Evolutionary conservation across 1,140 invertebrate species (phyloP), one percentile per base, ranked within the genome.

Genomic region (Hormaphis cornu): DNA sequence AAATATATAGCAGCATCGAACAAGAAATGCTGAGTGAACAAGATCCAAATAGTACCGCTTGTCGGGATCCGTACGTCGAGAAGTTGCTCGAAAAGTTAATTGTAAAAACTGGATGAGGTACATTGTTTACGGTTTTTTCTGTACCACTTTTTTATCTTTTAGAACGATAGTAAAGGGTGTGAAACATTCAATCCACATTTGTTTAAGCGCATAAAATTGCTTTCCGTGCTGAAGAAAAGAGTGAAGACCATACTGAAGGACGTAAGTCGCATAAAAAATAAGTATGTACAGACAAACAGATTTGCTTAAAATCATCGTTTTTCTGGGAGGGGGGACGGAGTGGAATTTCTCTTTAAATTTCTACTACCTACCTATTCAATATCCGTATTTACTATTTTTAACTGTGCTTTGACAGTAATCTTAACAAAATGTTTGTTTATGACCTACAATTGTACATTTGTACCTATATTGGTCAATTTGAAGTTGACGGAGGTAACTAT

Each of bases 121-220:
- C 26, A 28, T 4, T 18, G 1, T 14, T 53, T 30, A 18, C n/a
- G 28, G n/a, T 10, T 52, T 28, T n/a, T n/a, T n/a, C n/a, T 3
- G n/a, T 42, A 42, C 14, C 14, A 12, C 10, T 1, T 4, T 56
- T 14, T 37, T 37, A 24, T 22, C 1, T 63, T 63, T n/a, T 22
- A 63, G 59, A 1, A 0, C 1, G 59, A 63, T 4, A 63, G 40
- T 28, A 44, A 48, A 33, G 14, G 26, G 3, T 48, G 59, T 14
- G 26, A 48, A 0, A 63, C 46, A 6, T 33, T 20, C 26, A 30
- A 48, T 22, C 59, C 59, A 4, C 8, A 33, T 0, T 28, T 48
- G 18, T 63, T 63, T 44, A 48, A 63, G 20, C 59, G 59, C 1
- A 63, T 63, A 22, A 63, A 48, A 48, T 33, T 63, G 59, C 42